phyloP scores from a whole-genome alignment of 2,797 vertebrate genomes.

The Manis javanica region DNA sequence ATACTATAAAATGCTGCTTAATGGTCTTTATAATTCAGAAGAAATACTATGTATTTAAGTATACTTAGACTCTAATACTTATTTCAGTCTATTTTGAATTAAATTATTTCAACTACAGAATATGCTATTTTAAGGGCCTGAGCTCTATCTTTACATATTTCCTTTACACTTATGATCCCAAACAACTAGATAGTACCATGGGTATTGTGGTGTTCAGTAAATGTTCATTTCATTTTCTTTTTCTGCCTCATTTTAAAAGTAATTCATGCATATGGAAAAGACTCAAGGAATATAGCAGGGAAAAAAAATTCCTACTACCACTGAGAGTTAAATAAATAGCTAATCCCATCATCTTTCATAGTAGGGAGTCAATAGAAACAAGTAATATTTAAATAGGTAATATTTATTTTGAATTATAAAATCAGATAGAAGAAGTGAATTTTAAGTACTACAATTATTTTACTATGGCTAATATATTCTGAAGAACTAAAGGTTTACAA shows the following conservation, averaged over 20 bases:
- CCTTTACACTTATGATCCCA: not conserved
- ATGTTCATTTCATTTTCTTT: constrained; percentile 38
- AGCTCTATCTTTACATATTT: not conserved
- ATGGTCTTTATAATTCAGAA: constrained; percentile 9
- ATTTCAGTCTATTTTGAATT: constrained; percentile 1
- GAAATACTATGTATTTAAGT: not conserved
- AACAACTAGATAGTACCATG: not conserved
- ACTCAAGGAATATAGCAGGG: not conserved
- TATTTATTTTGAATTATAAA: constrained; percentile 36
- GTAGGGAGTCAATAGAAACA: not conserved
- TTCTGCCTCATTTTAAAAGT: constrained; percentile 23
- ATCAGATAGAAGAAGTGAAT: constrained; percentile 17
- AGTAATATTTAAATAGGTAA: constrained; percentile 25
- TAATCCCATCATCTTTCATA: constrained; percentile 38
- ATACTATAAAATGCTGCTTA: not conserved
- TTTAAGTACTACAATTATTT: constrained; percentile 9
- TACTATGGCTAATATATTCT: constrained; percentile 18
- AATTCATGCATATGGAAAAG: not conserved
- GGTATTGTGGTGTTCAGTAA: not conserved
- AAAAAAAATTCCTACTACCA: not conserved
- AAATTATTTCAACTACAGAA: not conserved
- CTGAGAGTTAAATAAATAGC: not conserved
- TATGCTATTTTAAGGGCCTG: not conserved
- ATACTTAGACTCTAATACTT: not conserved
- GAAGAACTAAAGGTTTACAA: constrained; percentile 39